Evolutionary conservation across 1,140 invertebrate species (phyloP).

Genomic region (Musca vetustissima): DNA sequence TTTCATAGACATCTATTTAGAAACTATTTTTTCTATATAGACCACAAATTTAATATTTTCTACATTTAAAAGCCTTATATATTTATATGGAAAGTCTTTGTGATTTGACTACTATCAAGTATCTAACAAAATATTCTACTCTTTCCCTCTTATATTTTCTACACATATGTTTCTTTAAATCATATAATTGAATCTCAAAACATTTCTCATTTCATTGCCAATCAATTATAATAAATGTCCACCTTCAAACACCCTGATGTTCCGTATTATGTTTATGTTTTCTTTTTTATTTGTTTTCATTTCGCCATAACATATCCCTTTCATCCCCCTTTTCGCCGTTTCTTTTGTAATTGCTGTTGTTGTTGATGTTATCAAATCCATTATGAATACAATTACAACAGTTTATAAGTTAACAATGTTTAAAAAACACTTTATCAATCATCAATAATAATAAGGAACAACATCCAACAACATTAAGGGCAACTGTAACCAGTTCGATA

Average conservation of each 20-base stretch:
- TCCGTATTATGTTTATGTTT: neutral
- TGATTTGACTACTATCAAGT: no score
- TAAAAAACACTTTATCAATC: constrained; percentile 28
- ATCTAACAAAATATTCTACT: no score
- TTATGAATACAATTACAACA: constrained; percentile 15
- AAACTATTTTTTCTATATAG: no score
- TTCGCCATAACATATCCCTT: neutral
- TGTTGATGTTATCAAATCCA: neutral
- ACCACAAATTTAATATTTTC: no score
- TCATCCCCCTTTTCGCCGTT: no score
- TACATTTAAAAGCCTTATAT: no score
- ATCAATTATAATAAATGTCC: constrained; percentile 17
- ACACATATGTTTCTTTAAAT: no score
- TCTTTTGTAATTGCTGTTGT: neutral
- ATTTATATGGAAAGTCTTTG: no score
- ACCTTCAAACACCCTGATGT: neutral
- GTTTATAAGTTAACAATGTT: constrained; percentile 27
- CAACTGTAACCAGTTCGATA: neutral
- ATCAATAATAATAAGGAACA: constrained; percentile 4
- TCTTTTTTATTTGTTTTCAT: neutral
- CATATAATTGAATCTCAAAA: no score
- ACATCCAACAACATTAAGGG: constrained; percentile 9
- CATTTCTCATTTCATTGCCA: neutral
- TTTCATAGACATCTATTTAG: no score
- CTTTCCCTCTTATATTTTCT: no score